Evolutionary conservation across 2,113 vertebrate genomes (phyloP).

Genomic region (Stictonetta naevosa): DNA sequence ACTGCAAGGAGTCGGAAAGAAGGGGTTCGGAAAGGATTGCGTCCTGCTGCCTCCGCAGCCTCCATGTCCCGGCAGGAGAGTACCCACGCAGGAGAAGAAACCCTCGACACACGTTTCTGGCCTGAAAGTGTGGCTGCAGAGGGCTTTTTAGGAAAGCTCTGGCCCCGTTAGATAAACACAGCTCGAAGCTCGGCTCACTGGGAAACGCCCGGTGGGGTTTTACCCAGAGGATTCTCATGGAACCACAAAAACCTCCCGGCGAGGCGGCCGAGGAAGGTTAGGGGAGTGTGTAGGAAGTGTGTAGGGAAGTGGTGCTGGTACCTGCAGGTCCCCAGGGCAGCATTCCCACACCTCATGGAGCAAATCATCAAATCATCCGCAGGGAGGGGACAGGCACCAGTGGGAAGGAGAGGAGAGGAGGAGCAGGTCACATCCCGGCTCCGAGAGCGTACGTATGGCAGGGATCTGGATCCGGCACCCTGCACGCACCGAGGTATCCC

Average conservation of each 20-base stretch:
- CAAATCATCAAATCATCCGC: background rate
- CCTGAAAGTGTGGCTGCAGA: background rate
- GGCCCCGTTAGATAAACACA: background rate
- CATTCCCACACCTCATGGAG: background rate
- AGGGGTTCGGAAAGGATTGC: too few relatives aligned
- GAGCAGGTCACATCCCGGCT: background rate
- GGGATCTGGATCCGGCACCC: background rate
- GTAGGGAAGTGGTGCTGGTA: background rate
- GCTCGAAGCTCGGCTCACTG: background rate
- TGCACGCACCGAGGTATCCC: background rate
- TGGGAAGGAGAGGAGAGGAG: background rate
- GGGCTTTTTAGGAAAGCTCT: slow-evolving; percentile 7
- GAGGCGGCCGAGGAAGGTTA: background rate
- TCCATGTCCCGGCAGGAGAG: background rate
- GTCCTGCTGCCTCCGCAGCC: background rate
- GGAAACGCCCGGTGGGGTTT: background rate
- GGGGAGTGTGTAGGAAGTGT: background rate
- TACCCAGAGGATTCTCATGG: background rate
- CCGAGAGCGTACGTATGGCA: fast-evolving
- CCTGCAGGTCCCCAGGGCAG: background rate
- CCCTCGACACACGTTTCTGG: background rate
- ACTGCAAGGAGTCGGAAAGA: background rate
- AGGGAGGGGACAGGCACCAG: background rate
- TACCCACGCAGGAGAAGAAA: background rate
- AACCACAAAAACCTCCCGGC: background rate